Conservation (phyloP, 2,113 vertebrate species). For the Callospermophilus lateralis region DNA sequence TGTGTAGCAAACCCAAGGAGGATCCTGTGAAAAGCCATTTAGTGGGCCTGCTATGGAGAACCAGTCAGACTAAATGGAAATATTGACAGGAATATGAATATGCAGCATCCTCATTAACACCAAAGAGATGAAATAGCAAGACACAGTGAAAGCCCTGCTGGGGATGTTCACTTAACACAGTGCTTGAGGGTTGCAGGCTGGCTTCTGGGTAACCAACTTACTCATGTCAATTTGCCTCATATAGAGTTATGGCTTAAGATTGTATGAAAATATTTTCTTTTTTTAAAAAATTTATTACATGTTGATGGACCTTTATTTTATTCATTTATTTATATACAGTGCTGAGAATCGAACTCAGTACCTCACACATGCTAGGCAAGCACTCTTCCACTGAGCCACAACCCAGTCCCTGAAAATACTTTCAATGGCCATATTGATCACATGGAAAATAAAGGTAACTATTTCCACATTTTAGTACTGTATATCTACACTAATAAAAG, state of each 20-base stretch:
- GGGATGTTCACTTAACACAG: background rate
- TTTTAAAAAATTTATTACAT: no score
- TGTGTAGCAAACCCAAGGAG: background rate
- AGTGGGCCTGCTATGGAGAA: background rate
- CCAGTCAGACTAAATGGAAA: background rate
- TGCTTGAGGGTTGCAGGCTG: background rate
- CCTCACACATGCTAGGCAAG: no score
- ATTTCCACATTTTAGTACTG: background rate
- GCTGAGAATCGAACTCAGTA: no score
- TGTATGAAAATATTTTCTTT: conserved; percentile 14
- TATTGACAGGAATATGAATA: background rate
- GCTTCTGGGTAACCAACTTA: background rate
- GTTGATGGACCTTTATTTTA: no score
- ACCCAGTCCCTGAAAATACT: conserved; percentile 5
- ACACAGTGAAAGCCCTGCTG: background rate
- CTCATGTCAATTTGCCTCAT: background rate
- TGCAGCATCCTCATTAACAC: background rate
- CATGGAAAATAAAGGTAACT: background rate
- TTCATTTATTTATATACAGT: no score
- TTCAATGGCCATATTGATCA: background rate
- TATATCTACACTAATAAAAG: background rate
- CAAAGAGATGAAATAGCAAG: background rate
- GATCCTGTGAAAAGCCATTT: background rate
- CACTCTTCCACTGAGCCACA: no score
- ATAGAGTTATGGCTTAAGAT: background rate